These are phyloP conservation scores for Drosophila atripex DNA, from an alignment of 2,888 invertebrate genomes.

Conservation along the genomic window DNA sequence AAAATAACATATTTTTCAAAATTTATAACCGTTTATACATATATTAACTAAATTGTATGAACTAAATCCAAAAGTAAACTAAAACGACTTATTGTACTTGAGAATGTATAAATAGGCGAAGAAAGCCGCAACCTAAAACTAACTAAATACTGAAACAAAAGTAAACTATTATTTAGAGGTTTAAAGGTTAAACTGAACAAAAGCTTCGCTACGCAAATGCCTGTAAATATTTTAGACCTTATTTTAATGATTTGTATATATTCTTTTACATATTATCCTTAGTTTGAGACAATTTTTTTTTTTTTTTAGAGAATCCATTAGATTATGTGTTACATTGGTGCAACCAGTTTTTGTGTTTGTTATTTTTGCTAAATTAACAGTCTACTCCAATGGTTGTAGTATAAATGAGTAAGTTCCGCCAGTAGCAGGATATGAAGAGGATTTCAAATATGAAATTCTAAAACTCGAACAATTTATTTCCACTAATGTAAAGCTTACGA, in stretches of 20 bases:
- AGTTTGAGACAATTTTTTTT: constrained; percentile 18
- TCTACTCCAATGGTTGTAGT: constrained; percentile 39
- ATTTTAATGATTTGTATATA: constrained; percentile 19
- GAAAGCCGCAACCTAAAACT: constrained; percentile 7
- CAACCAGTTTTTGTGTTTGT: not conserved
- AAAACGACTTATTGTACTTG: constrained; percentile 52
- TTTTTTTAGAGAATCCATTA: constrained; percentile 14
- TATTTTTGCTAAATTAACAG: not conserved
- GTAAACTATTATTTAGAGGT: constrained; percentile 13
- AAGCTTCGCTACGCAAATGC: constrained; percentile 74
- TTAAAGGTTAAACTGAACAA: not conserved
- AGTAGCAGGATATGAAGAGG: not conserved
- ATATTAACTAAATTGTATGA: constrained; percentile 50
- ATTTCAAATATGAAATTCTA: not conserved
- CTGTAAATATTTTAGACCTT: constrained; percentile 68
- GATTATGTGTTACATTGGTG: not conserved
- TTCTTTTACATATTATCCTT: constrained; percentile 9
- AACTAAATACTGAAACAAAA: constrained; percentile 13
- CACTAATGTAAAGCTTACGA: not conserved
- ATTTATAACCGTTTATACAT: constrained; percentile 70
- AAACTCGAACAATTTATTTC: not conserved
- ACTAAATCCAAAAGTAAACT: constrained; percentile 20
- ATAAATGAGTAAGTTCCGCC: constrained; percentile 22
- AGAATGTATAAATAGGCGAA: constrained; percentile 36
- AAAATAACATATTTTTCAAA: constrained; percentile 70